Evolutionary conservation across 2,797 vertebrate species (phyloP), one percentile per base, ranked within the genome.

Genomic region (Typhlichthys subterraneus): DNA sequence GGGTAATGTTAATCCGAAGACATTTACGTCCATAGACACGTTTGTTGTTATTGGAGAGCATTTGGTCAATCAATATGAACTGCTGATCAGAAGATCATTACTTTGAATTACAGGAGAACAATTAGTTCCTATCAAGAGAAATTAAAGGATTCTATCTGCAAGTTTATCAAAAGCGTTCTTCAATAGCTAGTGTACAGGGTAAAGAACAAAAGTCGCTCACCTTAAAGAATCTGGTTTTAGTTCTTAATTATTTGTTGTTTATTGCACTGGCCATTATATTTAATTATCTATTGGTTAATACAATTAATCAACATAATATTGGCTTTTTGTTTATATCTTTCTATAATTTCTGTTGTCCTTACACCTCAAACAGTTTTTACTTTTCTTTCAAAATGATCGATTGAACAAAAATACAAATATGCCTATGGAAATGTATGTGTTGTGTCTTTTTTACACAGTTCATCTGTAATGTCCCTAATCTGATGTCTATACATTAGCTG

Each of bases 241-340:
- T 7, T 42, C 9, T 7, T 42, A 42, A 8, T 42, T 42, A 42
- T 42, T 42, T 2, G 9, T 42, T 42, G 38, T 42, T 42, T 42
- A 42, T 42, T 42, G 38, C 38, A 42, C 38, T 42, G 38, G 38
- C 8, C 38, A 42, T 42, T 9, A 10, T 9, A 42, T 42, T 42
- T 7, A 8, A 42, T 42, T 42, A 42, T 42, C 38, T 42, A 42
- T 42, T 9, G 38, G 38, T 42, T 42, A 42, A 42, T 42, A 42
- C 38, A 42, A 9, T 42, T 70, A 74, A 71, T 53, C 63, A 67
- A 66, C 49, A 77, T 73, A 51, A 60, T 57, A 29, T 62, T 33
- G 33, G 72, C 79, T 82, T 80, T 81, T 85, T 73, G 83, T 84
- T 85, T 69, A 83, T 65, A 80, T 65, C 59, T 62, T 73, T 87